A percentile compares a stretch with the other conserved stretches of the same genome.
These are phyloP conservation scores for Drosophila guanche DNA, from an alignment of 1,140 invertebrate species.

Conservation along the genomic window DNA sequence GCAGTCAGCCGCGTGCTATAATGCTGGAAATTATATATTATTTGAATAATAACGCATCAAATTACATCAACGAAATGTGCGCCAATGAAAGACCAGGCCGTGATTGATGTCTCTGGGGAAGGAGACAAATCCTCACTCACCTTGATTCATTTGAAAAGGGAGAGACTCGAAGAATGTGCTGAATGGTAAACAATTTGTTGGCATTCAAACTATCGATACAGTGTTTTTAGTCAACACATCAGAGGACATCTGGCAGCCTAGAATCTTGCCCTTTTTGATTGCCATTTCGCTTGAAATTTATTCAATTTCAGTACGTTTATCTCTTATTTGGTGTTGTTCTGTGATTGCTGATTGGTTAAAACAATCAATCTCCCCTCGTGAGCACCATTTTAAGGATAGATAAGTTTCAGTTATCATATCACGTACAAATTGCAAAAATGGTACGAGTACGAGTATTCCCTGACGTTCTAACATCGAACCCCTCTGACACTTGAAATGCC, in stretches of 20 bases:
- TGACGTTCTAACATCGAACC: constrained; percentile 21
- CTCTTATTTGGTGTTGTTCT: constrained; percentile 9
- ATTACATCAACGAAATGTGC: constrained; percentile 55
- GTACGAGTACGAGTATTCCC: constrained; percentile 19
- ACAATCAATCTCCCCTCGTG: constrained; percentile 39
- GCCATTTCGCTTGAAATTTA: constrained; percentile 11
- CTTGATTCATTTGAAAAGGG: constrained; percentile 25
- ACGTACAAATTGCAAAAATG: constrained; percentile 66
- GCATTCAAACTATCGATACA: background rate
- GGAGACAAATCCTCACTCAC: constrained; percentile 7
- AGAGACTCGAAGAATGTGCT: constrained; percentile 1
- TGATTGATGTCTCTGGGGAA: background rate
- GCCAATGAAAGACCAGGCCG: constrained; percentile 49
- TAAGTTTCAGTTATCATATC: constrained; percentile 52
- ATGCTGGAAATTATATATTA: constrained; percentile 75
- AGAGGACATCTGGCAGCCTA: too few species aligned
- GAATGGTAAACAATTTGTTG: background rate
- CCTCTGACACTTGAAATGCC: constrained; percentile 34
- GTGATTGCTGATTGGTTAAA: constrained; percentile 8
- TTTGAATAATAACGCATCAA: constrained; percentile 78
- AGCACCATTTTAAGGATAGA: constrained; percentile 24
- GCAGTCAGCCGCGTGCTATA: constrained; percentile 39
- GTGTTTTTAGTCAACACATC: too few species aligned
- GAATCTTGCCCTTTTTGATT: background rate
- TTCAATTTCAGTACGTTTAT: constrained; percentile 42